These are phyloP conservation scores for Himalopsyche phryganea DNA, from an alignment of 1,140 invertebrate species.

Conservation along the genomic window DNA sequence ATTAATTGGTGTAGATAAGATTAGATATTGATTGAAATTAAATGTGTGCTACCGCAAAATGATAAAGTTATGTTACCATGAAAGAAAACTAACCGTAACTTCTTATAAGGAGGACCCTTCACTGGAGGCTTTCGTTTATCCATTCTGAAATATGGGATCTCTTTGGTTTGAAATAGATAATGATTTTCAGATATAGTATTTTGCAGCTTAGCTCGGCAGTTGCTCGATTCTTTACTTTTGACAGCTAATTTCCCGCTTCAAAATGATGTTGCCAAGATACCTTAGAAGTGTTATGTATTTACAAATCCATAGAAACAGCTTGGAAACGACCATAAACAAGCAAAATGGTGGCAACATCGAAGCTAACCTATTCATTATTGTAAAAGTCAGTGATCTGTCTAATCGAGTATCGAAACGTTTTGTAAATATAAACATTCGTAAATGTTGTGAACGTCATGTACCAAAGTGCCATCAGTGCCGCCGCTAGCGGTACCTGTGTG, in stretches of 20 bases:
- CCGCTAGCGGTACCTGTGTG: slow-evolving; percentile 44
- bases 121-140: slow-evolving; percentile 24
- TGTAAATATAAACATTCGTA: slow-evolving; percentile 27
- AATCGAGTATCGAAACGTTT: slow-evolving; percentile 10
- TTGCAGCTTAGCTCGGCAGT: background rate
- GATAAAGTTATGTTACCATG: background rate
- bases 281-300: background rate
- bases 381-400: slow-evolving; percentile 19
- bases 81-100: slow-evolving; percentile 26
- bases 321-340: background rate
- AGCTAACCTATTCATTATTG: slow-evolving; percentile 23
- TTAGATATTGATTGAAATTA: background rate
- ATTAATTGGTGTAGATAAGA: background rate
- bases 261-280: slow-evolving; percentile 6
- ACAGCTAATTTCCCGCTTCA: slow-evolving; percentile 10
- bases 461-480: slow-evolving; percentile 30
- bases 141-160: slow-evolving; percentile 8
- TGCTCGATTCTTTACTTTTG: background rate
- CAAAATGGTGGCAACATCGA: slow-evolving; percentile 10
- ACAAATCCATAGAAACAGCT: background rate
- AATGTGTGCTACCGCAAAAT: background rate
- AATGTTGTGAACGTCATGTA: slow-evolving; percentile 26
- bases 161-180: background rate
- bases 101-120: slow-evolving; percentile 33
- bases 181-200: background rate